Percentiles rank a stretch among this genome's conserved stretches.
phyloP scores from a whole-genome alignment of 2,888 invertebrate genomes.

The Microplitis deprimator region DNA sequence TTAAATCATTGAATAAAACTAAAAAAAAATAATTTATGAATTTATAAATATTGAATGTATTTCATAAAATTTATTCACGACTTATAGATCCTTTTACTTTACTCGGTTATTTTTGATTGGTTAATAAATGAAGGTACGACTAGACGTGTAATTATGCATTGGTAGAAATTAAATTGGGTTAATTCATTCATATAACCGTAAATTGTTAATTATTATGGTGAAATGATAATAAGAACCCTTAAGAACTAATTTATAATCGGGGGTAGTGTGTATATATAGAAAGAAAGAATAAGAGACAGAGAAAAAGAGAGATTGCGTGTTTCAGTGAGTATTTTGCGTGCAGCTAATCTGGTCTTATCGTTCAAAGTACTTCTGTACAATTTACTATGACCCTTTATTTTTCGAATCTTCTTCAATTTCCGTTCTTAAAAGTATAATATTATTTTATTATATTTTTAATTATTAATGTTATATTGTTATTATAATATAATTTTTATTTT shows the following conservation, averaged over 20 bases:
- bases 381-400: background rate
- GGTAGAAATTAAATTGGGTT: constrained; percentile 45
- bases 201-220: constrained; percentile 43
- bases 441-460: background rate
- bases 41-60: background rate
- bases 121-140: constrained; percentile 18
- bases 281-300: background rate
- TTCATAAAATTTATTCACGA: background rate
- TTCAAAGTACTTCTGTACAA: background rate
- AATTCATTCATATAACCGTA: constrained; percentile 43
- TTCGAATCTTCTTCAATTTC: background rate
- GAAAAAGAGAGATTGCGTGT: constrained; percentile 15
- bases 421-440: background rate
- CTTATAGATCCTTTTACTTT: background rate
- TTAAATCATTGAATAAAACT: constrained; percentile 15
- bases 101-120: background rate
- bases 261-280: background rate
- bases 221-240: constrained; percentile 32
- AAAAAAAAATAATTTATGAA: constrained; percentile 21
- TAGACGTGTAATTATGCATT: constrained; percentile 11
- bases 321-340: background rate
- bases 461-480: background rate
- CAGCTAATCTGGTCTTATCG: background rate
- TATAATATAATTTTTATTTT: background rate
- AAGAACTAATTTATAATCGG: constrained; percentile 27